Base-by-base conservation (phyloP, 2,797 vertebrate species). In the Molossus molossus region DNA sequence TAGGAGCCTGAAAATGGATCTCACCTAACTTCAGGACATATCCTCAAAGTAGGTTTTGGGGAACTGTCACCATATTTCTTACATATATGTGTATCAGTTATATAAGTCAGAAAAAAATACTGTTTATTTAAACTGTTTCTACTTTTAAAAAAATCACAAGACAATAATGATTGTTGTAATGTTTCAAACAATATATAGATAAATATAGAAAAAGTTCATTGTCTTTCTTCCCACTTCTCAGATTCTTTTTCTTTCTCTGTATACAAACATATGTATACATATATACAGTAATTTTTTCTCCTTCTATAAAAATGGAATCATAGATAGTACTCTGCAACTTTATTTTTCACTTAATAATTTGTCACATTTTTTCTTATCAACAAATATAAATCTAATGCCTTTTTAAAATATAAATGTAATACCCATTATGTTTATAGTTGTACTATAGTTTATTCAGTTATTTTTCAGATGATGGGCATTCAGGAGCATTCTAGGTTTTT, bases 311-410 rank as follows among this genome's bases (percentile, higher is more conserved):
- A 93, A 92, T 79, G 18, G 13, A 77, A 91, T 94, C 8, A 79
- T 82, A 75, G 87, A 37, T 18, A 86, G 17, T 88, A 65, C n/a
- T 60, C 40, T 80, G 2, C 48, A 64, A n/a, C 37, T 94, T 57
- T 69, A 73, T 83, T 91, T 85, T 75, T 70, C 79, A 80, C 29
- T 94, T 96, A 73, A n/a, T 72, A 79, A 67, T 94, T 45, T 80
- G 25, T 73, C 57, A 67, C 27, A 75, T 33, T 83, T 92, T 91
- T 29, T 18, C 48, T 77, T 91, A 60, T 70, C 60, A 81, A 25
- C 55, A 95, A 70, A 88, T 94, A 88, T 2, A 77, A 84, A 82
- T 93, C 21, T 48, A 20, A 57, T 75, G 17, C 40, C 57, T 81
- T 90, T 79, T 72, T 25, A 70, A 92, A 67, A 87, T 94, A 84